Evolutionary conservation across 2,797 vertebrate genomes (phyloP).

Genomic region (Lagorchestes hirsutus): DNA sequence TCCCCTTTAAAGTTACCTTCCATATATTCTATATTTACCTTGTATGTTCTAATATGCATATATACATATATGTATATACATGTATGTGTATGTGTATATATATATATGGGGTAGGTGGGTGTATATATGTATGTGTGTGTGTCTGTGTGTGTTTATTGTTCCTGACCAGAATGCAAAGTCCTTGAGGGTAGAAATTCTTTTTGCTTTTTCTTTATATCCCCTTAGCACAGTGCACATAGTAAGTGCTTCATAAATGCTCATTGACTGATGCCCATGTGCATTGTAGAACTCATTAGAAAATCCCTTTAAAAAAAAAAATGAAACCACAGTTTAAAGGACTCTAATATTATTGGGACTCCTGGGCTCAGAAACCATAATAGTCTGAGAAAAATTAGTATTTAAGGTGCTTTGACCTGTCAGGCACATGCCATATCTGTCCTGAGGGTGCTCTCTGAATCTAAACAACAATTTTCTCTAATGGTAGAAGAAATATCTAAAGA

Average conservation of each 20-base stretch:
- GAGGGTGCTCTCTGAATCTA: background rate
- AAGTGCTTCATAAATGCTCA: background rate
- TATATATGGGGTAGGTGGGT: no score
- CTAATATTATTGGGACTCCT: background rate
- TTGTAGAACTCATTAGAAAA: background rate
- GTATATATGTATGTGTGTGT: no score
- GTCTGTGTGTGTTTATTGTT: background rate
- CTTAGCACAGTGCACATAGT: background rate
- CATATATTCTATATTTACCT: background rate
- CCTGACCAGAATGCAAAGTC: background rate
- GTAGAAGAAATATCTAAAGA: background rate
- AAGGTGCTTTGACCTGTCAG: background rate
- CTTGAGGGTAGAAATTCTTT: background rate
- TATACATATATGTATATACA: fast-evolving
- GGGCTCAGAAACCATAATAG: background rate
- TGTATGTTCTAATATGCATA: background rate
- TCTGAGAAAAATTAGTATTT: background rate
- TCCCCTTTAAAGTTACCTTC: background rate
- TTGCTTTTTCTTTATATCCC: background rate
- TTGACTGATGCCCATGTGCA: background rate
- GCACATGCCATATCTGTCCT: background rate
- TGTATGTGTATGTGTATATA: no score
- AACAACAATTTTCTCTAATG: background rate
- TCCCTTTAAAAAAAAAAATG: background rate
- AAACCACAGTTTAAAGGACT: background rate